Base-by-base conservation (phyloP, 2,888 invertebrate species). In the Chalcosyrphus nemorum region DNA sequence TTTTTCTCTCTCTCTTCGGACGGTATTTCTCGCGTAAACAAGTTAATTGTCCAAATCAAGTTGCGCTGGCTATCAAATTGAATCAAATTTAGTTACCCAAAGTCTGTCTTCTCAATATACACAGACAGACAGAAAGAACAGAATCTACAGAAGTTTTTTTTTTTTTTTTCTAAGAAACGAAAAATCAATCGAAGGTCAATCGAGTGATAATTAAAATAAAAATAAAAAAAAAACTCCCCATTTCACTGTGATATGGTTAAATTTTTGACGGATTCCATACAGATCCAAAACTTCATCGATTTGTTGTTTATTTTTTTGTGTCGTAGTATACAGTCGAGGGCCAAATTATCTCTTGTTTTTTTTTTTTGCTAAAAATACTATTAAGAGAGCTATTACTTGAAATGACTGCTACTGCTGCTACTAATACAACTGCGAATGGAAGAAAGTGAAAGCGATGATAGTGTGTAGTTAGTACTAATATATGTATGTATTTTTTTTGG, bases 161-260 rank as follows among this genome's bases (percentile, higher is more conserved):
- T n/a, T n/a, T n/a, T n/a, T n/a, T n/a, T n/a, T n/a, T n/a, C n/a
- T n/a, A n/a, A n/a, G 9, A 2, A 9, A 61, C 24, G n/a, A 29
- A 35, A 68, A 59, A 66, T 19, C 61, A 78, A 84, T 74, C 57
- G 57, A 80, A 78, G 84, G 84, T 70, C 78, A 57, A 47, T 52
- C 38, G 50, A 52, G 57, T 75, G 80, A 70, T 84, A 70, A 70
- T 78, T 54, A 56, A 77, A 65, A 57, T 29, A 54, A 50, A 29
- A 32, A 50, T 7, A 15, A 52, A 35, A 38, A 43, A 66, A n/a
- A 4, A 29, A 29, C 5, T 6, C 1, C 5, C 5, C 29, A 32
- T 45, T 27, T 75, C 27, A 35, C 24, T 24, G 38, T 50, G 50
- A 59, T 59, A 43, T 43, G 24, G 15, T 57, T 70, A 17, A 52